These are phyloP conservation scores for Lampris megalopsis DNA, from an alignment of 2,113 vertebrate genomes.

Conservation along the genomic window DNA sequence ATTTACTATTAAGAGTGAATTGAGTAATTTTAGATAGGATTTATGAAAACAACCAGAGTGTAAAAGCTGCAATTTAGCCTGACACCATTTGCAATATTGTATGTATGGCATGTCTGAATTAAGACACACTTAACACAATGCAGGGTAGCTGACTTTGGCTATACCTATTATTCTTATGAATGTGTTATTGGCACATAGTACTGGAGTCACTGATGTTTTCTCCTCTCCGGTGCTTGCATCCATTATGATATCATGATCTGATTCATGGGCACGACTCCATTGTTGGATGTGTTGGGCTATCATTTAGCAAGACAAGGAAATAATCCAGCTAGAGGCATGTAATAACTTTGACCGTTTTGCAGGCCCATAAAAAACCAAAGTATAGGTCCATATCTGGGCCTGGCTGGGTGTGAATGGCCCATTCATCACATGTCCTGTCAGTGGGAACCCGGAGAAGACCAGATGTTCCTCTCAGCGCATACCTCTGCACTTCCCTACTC, in stretches of 20 bases:
- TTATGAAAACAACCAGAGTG: constrained; percentile 25
- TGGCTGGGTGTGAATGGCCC: constrained; percentile 39
- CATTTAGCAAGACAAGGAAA: constrained; percentile 34
- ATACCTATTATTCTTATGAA: neutral
- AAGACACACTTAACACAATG: constrained; percentile 27
- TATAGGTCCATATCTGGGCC: constrained; percentile 42
- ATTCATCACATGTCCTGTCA: constrained; percentile 56
- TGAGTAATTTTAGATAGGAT: constrained; percentile 29
- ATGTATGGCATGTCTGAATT: constrained; percentile 4
- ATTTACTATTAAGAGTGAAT: constrained; percentile 15
- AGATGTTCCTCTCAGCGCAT: constrained; percentile 72
- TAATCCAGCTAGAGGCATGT: constrained; percentile 28
- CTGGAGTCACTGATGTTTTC: neutral
- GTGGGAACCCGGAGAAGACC: constrained; percentile 52
- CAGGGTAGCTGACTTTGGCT: neutral
- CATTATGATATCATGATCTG: constrained; percentile 1
- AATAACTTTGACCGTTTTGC: constrained; percentile 24
- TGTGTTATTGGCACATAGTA: neutral
- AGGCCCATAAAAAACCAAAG: constrained; percentile 44
- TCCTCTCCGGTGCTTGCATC: neutral
- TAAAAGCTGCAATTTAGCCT: constrained; percentile 37
- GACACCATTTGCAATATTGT: constrained; percentile 8
- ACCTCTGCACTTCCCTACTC: constrained; percentile 52
- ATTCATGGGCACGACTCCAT: constrained; percentile 34
- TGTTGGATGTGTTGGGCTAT: constrained; percentile 8